These are phyloP conservation scores for Parapsyche elsis DNA, from an alignment of 1,140 invertebrate species.

Conservation along the genomic window DNA sequence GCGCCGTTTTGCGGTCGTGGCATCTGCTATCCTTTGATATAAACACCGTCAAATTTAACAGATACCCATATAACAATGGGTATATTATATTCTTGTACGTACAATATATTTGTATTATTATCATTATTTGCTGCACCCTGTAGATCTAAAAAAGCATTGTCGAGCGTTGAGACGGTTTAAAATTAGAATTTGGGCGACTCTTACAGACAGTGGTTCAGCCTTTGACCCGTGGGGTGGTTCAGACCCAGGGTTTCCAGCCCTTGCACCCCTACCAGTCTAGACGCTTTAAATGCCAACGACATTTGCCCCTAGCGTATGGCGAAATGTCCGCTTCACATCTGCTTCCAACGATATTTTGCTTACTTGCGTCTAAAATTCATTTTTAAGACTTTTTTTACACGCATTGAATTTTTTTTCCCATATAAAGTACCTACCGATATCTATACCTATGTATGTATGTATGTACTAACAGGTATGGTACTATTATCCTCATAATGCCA, in stretches of 20 bases:
- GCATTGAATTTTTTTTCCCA: neutral
- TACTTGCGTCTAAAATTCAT: too few relatives aligned
- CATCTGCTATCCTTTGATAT: too few relatives aligned
- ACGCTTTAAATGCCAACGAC: slow-evolving; percentile 2
- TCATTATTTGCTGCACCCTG: too few relatives aligned
- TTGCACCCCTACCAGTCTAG: neutral
- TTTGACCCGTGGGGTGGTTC: neutral
- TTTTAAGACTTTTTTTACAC: neutral
- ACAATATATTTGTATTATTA: too few relatives aligned
- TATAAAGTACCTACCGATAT: neutral
- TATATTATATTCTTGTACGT: too few relatives aligned
- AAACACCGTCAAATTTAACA: too few relatives aligned
- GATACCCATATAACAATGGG: too few relatives aligned
- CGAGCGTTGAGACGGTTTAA: neutral
- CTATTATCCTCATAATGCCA: too few relatives aligned
- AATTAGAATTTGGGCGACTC: neutral
- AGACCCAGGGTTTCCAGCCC: neutral
- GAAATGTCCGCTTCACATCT: neutral
- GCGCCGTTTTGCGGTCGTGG: neutral
- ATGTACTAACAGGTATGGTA: neutral
- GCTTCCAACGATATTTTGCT: neutral
- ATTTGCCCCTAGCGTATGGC: neutral
- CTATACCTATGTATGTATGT: neutral
- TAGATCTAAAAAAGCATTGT: too few relatives aligned
- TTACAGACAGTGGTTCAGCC: neutral